phyloP scores from a whole-genome alignment of 2,797 vertebrate genomes.

The Selene dorsalis region DNA sequence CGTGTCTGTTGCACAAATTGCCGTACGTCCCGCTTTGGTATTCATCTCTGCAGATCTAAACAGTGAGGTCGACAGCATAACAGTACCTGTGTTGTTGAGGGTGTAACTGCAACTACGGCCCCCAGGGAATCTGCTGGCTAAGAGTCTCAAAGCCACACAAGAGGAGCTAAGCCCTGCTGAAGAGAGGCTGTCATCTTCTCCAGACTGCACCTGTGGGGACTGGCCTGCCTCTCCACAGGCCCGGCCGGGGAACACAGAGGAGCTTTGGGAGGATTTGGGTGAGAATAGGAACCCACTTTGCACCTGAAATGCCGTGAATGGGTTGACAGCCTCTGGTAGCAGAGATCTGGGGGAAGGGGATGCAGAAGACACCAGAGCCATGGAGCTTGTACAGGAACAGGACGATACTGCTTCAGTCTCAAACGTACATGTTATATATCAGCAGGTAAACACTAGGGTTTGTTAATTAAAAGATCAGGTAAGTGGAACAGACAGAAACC shows the following conservation, averaged over 20 bases:
- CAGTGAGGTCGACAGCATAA: conserved; percentile 45
- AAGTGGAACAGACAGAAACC: too few species aligned
- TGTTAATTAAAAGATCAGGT: too few species aligned
- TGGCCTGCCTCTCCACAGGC: conserved; percentile 58
- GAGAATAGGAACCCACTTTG: conserved; percentile 75
- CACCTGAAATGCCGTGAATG: conserved; percentile 71
- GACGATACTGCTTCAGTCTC: conserved; percentile 3
- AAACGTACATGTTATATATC: conserved; percentile 5
- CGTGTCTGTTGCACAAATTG: conserved; percentile 62
- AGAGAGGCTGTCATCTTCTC: conserved; percentile 78
- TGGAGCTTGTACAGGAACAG: conserved; percentile 23
- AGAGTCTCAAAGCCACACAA: conserved; percentile 75
- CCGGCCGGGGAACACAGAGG: conserved; percentile 44
- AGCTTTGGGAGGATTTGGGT: conserved; percentile 78
- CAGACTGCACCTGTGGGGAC: conserved; percentile 76
- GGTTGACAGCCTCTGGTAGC: conserved; percentile 18
- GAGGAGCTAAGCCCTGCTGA: conserved; percentile 79
- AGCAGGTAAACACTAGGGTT: neutral
- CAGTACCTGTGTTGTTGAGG: conserved; percentile 69
- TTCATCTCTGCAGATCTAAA: conserved; percentile 52
- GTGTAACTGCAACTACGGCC: conserved; percentile 70
- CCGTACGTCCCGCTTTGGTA: conserved; percentile 37
- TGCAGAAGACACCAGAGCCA: conserved; percentile 20
- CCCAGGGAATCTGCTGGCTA: conserved; percentile 52
- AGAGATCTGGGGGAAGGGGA: conserved; percentile 35